Conservation (phyloP, 2,888 invertebrate genomes). For the Antheraea yamamai region DNA sequence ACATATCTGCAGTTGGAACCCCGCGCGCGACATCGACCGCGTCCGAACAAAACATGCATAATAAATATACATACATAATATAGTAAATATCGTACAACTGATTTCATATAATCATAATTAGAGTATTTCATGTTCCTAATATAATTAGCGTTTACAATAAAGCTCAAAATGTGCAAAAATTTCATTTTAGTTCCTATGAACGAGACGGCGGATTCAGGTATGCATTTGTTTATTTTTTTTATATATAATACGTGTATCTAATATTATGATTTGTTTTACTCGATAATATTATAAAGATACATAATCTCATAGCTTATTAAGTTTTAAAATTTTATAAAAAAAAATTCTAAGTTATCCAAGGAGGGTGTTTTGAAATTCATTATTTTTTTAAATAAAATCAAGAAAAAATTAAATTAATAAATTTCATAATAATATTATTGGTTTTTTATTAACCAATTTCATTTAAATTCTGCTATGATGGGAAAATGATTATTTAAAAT, state of each 20-base stretch:
- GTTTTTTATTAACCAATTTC: no score
- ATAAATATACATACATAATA: constrained; percentile 7
- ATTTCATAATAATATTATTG: no score
- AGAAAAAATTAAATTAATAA: no score
- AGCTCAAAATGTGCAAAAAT: constrained; percentile 62
- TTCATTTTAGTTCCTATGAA: constrained; percentile 62
- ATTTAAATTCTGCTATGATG: no score
- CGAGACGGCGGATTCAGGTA: constrained; percentile 57
- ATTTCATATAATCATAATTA: constrained; percentile 19
- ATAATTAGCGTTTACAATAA: constrained; percentile 32
- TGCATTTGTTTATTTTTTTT: constrained; percentile 33
- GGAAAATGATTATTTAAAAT: background rate
- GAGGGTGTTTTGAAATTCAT: no score
- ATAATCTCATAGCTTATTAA: no score
- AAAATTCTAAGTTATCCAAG: no score
- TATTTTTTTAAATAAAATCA: no score
- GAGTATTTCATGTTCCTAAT: constrained; percentile 20
- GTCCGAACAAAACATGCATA: constrained; percentile 25
- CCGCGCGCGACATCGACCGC: constrained; percentile 35
- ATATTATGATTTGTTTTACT: no score
- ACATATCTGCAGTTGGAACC: constrained; percentile 37
- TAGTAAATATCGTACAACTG: background rate
- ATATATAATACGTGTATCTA: constrained; percentile 26
- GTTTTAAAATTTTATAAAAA: no score
- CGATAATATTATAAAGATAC: no score